Evolutionary conservation across 2,113 vertebrate species (phyloP).

Genomic region (Phoxinus phoxinus): DNA sequence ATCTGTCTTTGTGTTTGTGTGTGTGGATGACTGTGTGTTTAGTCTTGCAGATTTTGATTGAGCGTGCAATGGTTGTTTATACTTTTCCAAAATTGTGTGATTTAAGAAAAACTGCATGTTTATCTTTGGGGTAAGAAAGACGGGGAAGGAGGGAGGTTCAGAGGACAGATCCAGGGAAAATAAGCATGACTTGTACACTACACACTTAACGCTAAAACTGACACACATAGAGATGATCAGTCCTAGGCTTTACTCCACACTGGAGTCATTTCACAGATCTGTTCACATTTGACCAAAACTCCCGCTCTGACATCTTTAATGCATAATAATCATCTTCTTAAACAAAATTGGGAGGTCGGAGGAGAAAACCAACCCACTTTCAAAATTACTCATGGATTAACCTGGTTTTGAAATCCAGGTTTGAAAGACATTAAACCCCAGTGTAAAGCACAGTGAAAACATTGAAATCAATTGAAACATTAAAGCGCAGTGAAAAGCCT

Average conservation of each 20-base stretch:
- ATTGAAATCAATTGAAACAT: too few species aligned
- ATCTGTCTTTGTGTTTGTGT: slow-evolving; percentile 10
- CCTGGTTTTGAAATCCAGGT: neutral
- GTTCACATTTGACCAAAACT: neutral
- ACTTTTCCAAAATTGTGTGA: slow-evolving; percentile 16
- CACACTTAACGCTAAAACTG: neutral
- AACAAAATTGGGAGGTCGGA: neutral
- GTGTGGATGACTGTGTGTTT: slow-evolving; percentile 13
- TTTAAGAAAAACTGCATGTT: slow-evolving; percentile 22
- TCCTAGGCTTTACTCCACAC: neutral
- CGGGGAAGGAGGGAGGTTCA: neutral
- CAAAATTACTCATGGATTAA: neutral
- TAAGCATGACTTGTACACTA: too few species aligned
- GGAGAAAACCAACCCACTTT: neutral
- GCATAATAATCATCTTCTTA: slow-evolving; percentile 8
- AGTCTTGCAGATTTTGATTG: slow-evolving; percentile 11
- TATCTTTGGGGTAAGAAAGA: slow-evolving; percentile 22
- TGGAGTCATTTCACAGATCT: neutral
- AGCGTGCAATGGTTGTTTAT: slow-evolving; percentile 25
- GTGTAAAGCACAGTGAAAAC: neutral
- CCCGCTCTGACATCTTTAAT: neutral
- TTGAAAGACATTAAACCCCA: neutral
- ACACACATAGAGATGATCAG: neutral
- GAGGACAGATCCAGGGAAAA: neutral
- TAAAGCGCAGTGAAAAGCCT: neutral